These are phyloP conservation scores for Zootermopsis nevadensis DNA, from an alignment of 2,888 invertebrate species.

Conservation along the genomic window DNA sequence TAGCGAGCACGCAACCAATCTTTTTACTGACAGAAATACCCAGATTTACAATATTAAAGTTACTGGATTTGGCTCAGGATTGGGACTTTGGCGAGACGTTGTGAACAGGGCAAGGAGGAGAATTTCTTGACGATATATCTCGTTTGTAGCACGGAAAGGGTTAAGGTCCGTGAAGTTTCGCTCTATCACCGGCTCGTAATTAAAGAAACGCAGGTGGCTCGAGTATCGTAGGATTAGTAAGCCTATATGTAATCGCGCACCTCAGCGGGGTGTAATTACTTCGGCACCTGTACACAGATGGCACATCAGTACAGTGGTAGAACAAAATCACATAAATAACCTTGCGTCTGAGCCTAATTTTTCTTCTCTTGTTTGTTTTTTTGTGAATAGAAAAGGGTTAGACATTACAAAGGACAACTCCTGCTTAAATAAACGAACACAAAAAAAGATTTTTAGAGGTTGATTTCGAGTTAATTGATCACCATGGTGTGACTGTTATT, in stretches of 20 bases:
- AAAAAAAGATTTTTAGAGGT: slow-evolving; percentile 3
- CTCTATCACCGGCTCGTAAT: background rate
- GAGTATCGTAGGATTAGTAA: background rate
- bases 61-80: too few relatives aligned
- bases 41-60: too few relatives aligned
- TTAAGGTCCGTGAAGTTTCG: too few relatives aligned
- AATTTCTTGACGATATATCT: too few relatives aligned
- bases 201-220: background rate
- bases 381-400: background rate
- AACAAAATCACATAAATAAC: background rate
- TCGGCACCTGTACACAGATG: background rate
- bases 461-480: slow-evolving; percentile 30
- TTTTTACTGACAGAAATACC: too few relatives aligned
- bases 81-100: too few relatives aligned
- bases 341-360: background rate
- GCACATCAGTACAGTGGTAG: background rate
- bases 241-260: background rate
- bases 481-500: slow-evolving; percentile 24
- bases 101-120: too few relatives aligned
- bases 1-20: too few relatives aligned
- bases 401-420: background rate
- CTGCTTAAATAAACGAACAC: slow-evolving; percentile 1
- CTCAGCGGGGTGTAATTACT: background rate
- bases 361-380: slow-evolving; percentile 28
- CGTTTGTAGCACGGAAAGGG: too few relatives aligned